Conservation (phyloP, 2,888 invertebrate species). For the Eupithecia inturbata region DNA sequence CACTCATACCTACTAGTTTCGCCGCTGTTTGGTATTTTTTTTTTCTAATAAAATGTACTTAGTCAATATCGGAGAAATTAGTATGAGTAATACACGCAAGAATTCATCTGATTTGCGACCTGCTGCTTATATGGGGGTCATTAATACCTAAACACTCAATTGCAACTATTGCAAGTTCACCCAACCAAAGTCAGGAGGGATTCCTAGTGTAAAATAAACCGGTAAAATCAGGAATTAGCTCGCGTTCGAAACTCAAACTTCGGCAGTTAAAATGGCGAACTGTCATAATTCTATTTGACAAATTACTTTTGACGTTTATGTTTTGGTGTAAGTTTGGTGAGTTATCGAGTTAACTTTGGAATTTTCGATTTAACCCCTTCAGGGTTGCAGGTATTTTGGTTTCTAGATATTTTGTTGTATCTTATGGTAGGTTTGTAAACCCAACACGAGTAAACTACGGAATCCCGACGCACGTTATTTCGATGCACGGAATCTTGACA, state of each 20-base stretch:
- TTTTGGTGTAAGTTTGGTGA: constrained; percentile 33
- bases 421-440: too few relatives aligned
- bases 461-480: too few relatives aligned
- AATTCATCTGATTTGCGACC: neutral
- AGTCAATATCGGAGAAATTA: too few relatives aligned
- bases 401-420: neutral
- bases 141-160: neutral
- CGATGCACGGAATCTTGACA: too few relatives aligned
- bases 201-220: constrained; percentile 19
- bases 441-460: too few relatives aligned
- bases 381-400: neutral
- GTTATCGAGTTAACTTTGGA: constrained; percentile 26
- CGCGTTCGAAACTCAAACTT: constrained; percentile 32
- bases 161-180: neutral
- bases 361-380: constrained; percentile 22
- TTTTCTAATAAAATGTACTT: too few relatives aligned
- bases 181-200: neutral
- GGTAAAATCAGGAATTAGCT: constrained; percentile 34
- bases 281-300: constrained; percentile 43
- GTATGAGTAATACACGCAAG: too few relatives aligned
- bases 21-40: too few relatives aligned
- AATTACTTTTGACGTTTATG: constrained; percentile 43
- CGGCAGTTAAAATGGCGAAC: constrained; percentile 41
- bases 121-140: neutral
- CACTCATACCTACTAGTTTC: too few relatives aligned